Evolutionary conservation across 2,113 vertebrate genomes (phyloP), one percentile per base, ranked within the genome.

Genomic region (Aspiorhynchus laticeps): DNA sequence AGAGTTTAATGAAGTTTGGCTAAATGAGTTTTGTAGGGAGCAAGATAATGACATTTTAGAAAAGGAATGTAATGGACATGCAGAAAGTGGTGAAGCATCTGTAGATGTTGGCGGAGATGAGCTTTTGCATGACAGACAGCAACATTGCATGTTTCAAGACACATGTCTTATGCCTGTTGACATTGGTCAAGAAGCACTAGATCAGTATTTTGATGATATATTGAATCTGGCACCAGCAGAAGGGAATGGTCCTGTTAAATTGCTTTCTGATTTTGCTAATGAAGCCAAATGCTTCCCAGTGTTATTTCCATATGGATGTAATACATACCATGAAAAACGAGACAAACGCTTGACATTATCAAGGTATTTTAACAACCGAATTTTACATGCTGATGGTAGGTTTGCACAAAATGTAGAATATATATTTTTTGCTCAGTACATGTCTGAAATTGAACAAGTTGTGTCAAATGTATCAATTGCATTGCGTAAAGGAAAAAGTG

Each of bases 401-500:
- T 74, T 41, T 74, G 71, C 36, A 41, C 21, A 74, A 74, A 41
- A 74, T 17, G 21, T 61, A 41, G 71, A 74, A 74, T 74, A 74
- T 12, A 74, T 74, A n/a, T 74, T 74, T 74, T 41, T 41, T 74
- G 71, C 71, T 74, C 36, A 74, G 36, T 74, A 38, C 36, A 41
- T 41, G 69, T 73, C 69, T 73, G 36, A 73, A 73, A 73, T 73
- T 41, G 19, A 41, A 24, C 69, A 73, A 1, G 69, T 73, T 41
- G 12, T 73, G 2, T 41, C 69, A 75, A 75, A 75, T 75, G 73
- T 75, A 26, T 75, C 38, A 1, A 46, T 75, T 7, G 73, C 73
- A 6, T 46, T 75, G 24, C 21, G 38, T 5, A 75, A 75, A 46
- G 73, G 73, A 46, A 43, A 41, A 75, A 11, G 73, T 14, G 36